These are phyloP conservation scores for Pristionchus mayeri DNA, from an alignment of 2,888 invertebrate genomes.

Conservation along the genomic window DNA sequence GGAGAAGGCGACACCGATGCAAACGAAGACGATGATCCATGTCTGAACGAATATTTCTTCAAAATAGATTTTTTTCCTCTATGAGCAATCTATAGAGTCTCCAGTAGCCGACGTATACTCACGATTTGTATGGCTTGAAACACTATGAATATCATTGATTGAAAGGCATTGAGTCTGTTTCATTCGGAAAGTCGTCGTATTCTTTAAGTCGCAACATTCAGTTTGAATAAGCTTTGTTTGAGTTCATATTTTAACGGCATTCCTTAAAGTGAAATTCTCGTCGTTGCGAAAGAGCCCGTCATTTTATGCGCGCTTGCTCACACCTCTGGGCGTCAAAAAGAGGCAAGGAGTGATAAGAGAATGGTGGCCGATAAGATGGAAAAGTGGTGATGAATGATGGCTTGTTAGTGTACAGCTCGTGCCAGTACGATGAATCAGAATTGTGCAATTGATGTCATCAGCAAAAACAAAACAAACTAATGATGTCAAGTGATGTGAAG, in stretches of 20 bases:
- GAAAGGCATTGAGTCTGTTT: not conserved
- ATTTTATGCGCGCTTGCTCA: conserved; percentile 24
- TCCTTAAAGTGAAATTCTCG: too few species aligned
- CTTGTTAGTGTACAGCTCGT: too few species aligned
- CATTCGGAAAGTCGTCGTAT: not conserved
- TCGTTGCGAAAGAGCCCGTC: not conserved
- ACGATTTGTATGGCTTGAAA: too few species aligned
- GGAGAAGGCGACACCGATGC: not conserved
- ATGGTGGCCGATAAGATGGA: not conserved
- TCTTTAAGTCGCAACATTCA: too few species aligned
- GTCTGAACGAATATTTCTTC: too few species aligned
- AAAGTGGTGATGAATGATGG: too few species aligned
- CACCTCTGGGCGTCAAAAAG: conserved; percentile 25
- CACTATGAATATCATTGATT: not conserved
- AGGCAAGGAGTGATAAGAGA: not conserved
- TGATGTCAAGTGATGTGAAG: too few species aligned
- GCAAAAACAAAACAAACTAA: not conserved
- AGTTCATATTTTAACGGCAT: too few species aligned
- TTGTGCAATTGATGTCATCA: too few species aligned
- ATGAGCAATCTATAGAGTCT: not conserved
- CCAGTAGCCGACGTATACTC: not conserved
- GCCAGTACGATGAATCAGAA: too few species aligned
- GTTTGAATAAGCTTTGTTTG: too few species aligned
- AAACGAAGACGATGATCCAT: not conserved
- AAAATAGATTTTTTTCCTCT: too few species aligned